Conservation (phyloP, 1,140 invertebrate genomes). For the Apolygus lucorum region DNA sequence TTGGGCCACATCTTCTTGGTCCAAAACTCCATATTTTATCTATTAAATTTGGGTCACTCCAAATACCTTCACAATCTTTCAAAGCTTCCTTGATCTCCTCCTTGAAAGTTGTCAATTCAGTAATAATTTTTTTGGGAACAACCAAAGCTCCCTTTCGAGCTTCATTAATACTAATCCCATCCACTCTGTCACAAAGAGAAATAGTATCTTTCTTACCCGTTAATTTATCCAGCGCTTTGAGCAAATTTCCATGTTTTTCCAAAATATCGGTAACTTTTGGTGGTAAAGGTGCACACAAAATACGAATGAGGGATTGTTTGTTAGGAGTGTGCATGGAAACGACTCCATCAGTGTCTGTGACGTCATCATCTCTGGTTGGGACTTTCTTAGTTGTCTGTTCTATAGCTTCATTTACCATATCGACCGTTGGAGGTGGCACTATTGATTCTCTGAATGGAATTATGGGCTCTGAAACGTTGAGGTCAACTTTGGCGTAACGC, state of each 20-base stretch:
- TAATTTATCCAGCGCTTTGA: constrained; percentile 46
- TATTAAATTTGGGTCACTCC: constrained; percentile 46
- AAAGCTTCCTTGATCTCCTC: constrained; percentile 54
- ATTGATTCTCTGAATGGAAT: constrained; percentile 94
- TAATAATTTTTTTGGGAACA: constrained; percentile 41
- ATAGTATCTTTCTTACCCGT: background rate
- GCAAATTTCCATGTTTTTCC: constrained; percentile 49
- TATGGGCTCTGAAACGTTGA: constrained; percentile 89
- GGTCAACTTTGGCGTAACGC: constrained; percentile 76
- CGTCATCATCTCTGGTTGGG: constrained; percentile 33
- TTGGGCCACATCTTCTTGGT: constrained; percentile 78
- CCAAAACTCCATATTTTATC: constrained; percentile 85
- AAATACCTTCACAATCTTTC: constrained; percentile 47
- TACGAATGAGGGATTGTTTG: constrained; percentile 60
- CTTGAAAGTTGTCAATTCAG: constrained; percentile 52
- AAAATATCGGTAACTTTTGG: constrained; percentile 60
- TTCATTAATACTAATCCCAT: constrained; percentile 24
- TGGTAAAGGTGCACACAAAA: constrained; percentile 73
- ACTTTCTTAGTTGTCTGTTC: constrained; percentile 38
- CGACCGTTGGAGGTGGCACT: constrained; percentile 67
- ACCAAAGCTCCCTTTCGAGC: background rate
- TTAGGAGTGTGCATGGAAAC: constrained; percentile 60
- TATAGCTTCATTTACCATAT: constrained; percentile 84
- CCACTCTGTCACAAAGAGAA: background rate
- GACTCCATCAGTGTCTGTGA: constrained; percentile 37